Percentiles rank a stretch among this genome's conserved stretches.
Conservation (phyloP, 2,888 invertebrate species). For the Sinohyriopsis cumingii region DNA sequence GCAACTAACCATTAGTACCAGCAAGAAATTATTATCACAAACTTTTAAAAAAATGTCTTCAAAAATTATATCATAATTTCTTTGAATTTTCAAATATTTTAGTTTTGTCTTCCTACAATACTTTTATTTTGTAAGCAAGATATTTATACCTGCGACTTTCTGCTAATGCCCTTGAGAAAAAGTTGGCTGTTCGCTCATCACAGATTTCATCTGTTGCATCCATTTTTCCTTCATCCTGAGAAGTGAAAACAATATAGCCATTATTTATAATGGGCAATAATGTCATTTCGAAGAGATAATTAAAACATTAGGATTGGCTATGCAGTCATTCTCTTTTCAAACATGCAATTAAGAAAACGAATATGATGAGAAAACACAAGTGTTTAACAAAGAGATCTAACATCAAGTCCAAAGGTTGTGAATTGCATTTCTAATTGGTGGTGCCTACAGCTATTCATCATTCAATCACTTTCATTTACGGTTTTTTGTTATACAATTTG, state of each 20-base stretch:
- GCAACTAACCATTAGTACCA: no score
- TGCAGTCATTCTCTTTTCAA: not conserved
- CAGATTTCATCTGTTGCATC: constrained; percentile 54
- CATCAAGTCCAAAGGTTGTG: no score
- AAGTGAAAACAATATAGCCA: constrained; percentile 2
- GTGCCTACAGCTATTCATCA: no score
- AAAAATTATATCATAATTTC: not conserved
- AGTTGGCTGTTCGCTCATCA: constrained; percentile 56
- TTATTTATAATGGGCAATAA: not conserved
- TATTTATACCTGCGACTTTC: constrained; percentile 61
- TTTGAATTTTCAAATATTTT: not conserved
- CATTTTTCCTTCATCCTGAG: constrained; percentile 49
- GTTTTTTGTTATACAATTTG: no score
- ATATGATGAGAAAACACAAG: no score
- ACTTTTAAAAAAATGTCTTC: not conserved
- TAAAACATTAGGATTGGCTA: not conserved
- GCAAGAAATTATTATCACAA: not conserved
- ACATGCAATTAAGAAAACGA: not conserved
- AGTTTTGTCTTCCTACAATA: no score
- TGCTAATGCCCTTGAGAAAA: constrained; percentile 59
- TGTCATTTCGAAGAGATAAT: not conserved
- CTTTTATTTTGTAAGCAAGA: no score
- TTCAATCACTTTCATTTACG: no score
- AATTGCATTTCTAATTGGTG: no score
- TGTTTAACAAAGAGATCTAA: no score